These are phyloP conservation scores for Leptarthrus brevirostris DNA, from an alignment of 2,888 invertebrate species.

Conservation along the genomic window DNA sequence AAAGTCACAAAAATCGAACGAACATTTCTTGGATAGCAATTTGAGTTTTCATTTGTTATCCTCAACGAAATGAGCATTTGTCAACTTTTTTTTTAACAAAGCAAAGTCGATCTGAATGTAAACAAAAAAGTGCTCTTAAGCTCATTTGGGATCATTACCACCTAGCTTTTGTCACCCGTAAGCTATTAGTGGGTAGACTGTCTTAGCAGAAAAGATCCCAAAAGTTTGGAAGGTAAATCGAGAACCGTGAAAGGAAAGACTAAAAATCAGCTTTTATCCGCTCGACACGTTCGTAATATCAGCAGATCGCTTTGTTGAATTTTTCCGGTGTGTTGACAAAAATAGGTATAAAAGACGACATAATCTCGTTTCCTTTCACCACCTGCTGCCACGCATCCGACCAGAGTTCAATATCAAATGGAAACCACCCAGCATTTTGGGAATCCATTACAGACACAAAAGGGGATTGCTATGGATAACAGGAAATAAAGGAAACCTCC, in stretches of 20 bases:
- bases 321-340: conserved; percentile 23
- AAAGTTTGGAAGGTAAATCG: too few relatives aligned
- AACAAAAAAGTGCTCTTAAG: too few relatives aligned
- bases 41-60: too few relatives aligned
- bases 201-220: too few relatives aligned
- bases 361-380: conserved; percentile 31
- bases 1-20: too few relatives aligned
- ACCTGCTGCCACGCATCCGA: conserved; percentile 35
- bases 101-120: too few relatives aligned
- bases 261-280: conserved; percentile 13
- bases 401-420: conserved; percentile 40
- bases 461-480: conserved; percentile 33
- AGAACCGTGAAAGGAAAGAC: background rate
- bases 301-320: conserved; percentile 25
- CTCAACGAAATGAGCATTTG: too few relatives aligned
- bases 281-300: conserved; percentile 27
- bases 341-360: conserved; percentile 28
- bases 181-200: too few relatives aligned
- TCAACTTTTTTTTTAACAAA: too few relatives aligned
- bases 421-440: conserved; percentile 28
- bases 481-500: conserved; percentile 42
- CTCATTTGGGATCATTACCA: conserved; percentile 30
- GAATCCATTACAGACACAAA: conserved; percentile 44
- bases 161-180: background rate
- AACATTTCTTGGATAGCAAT: too few relatives aligned